Base-by-base conservation (phyloP, 2,113 vertebrate species). In the Eleginops maclovinus region DNA sequence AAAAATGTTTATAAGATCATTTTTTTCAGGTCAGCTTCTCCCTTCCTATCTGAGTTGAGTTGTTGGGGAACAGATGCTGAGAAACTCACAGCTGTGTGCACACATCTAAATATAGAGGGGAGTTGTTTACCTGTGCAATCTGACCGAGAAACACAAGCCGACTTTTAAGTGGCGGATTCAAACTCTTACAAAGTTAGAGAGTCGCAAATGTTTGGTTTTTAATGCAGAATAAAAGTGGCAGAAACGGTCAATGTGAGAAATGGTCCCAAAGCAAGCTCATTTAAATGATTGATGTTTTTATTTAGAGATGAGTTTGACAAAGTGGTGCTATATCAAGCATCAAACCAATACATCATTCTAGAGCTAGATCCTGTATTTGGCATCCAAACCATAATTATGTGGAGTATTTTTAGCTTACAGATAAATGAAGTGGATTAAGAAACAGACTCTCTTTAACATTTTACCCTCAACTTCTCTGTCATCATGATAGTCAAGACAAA, bases 71-170 rank as follows among this genome's bases (percentile, higher is more conserved):
- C 26, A 59, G 36, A 10, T 62, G 53, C 54, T 86, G 79, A 75
- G 79, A 86, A 78, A 13, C 46, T 11, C 49, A 46, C 84, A 78
- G 70, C 69, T 82, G 84, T 44, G 22, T 74, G 4, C 21, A 49
- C 51, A 28, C 16, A 3, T 70, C 65, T 71, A 75, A 72, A 67
- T 17, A 72, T 51, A 75, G 43, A 41, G 19, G 14, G 13, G 36
- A 70, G 21, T 17, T 60, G 40, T 49, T 40, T 60, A 50, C 59
- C n/a, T 75, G 55, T 51, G 4, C n/a, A 75, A 21, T 41, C 28
- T 61, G 47, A 61, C 19, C 10, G 12, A 51, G 8, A 31, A 63
- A 81, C 9, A 24, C 0, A 1, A 5, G 22, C 1, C 3, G 60
- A n/a, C 26, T 36, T 79, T 40, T 7, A 59, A 6, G 7, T 13